phyloP scores from a whole-genome alignment of 92 coral and sea anemone genomes.

The Zoanthus gigantus region DNA sequence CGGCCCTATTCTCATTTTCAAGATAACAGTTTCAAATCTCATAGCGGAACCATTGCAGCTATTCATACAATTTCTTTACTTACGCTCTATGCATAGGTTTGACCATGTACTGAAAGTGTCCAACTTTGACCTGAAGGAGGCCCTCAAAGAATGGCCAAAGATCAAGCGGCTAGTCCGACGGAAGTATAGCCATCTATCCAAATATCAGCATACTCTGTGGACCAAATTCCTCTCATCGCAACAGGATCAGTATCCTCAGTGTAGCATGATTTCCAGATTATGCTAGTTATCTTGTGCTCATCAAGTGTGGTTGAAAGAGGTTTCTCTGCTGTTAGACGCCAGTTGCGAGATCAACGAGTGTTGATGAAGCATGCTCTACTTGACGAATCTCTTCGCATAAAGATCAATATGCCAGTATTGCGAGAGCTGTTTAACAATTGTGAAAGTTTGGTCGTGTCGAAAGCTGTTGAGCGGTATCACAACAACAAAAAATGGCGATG shows the following conservation, averaged over 20 bases:
- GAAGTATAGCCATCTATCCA: conserved; percentile 39
- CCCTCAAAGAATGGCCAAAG: conserved; percentile 41
- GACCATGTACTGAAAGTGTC: conserved; percentile 37
- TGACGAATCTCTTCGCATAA: conserved; percentile 41
- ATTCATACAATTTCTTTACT: conserved; percentile 37
- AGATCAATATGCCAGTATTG: conserved; percentile 46
- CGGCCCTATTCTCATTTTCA: conserved; percentile 26
- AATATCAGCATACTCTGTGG: conserved; percentile 40
- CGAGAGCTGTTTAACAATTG: conserved; percentile 46
- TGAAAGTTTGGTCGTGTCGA: conserved; percentile 47
- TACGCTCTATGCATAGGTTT: conserved; percentile 37
- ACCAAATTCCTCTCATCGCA: conserved; percentile 39
- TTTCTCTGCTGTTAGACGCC: conserved; percentile 43
- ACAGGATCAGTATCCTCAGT: conserved; percentile 43
- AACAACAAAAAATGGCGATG: conserved; percentile 46
- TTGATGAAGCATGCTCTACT: conserved; percentile 48
- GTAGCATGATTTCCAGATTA: conserved; percentile 42
- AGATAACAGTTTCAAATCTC: conserved; percentile 37
- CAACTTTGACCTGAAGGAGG: conserved; percentile 40
- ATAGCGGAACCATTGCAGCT: conserved; percentile 38
- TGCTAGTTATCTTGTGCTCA: conserved; percentile 43
- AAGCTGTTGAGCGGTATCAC: conserved; percentile 49
- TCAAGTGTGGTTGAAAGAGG: conserved; percentile 45
- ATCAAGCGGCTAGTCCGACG: conserved; percentile 40
- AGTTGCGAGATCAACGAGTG: conserved; percentile 45